Conservation (phyloP, 2,113 vertebrate species). For the Centropristis striata region DNA sequence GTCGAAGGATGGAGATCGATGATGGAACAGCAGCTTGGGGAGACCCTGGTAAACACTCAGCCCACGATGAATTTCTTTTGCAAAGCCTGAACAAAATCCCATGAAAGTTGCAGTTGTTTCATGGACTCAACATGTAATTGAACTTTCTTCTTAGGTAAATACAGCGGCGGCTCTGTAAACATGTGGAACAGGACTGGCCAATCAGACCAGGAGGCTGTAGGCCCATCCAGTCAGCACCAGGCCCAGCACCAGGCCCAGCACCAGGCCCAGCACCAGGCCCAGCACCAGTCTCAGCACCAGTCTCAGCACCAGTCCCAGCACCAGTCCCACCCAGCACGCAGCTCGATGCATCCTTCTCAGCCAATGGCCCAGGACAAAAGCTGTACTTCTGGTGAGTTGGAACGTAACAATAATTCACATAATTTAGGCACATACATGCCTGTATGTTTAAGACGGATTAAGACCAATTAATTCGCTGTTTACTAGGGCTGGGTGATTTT, state of each 20-base stretch:
- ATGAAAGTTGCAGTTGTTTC: neutral
- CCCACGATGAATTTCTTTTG: conserved; percentile 67
- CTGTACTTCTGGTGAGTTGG: conserved; percentile 86
- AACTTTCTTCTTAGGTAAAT: conserved; percentile 63
- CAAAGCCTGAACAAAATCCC: neutral
- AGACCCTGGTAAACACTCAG: conserved; percentile 86
- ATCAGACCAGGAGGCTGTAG: conserved; percentile 86
- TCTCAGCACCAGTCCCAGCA: too few species aligned
- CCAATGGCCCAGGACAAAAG: conserved; percentile 85
- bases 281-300: too few species aligned
- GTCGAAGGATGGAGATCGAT: conserved; percentile 96
- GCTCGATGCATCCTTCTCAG: conserved; percentile 62
- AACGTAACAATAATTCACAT: neutral
- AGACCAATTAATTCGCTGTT: neutral
- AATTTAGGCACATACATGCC: neutral
- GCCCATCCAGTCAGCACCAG: conserved; percentile 78
- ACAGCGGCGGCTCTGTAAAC: conserved; percentile 87
- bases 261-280: too few species aligned
- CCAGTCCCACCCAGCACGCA: conserved; percentile 65
- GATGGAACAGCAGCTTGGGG: conserved; percentile 99
- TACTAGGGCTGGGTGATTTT: too few species aligned
- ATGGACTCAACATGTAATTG: neutral
- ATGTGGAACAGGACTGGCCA: conserved; percentile 94
- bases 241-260: conserved; percentile 61
- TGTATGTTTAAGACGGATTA: neutral